phyloP scores from a whole-genome alignment of 1,140 invertebrate genomes.

The Hetaerina americana region DNA sequence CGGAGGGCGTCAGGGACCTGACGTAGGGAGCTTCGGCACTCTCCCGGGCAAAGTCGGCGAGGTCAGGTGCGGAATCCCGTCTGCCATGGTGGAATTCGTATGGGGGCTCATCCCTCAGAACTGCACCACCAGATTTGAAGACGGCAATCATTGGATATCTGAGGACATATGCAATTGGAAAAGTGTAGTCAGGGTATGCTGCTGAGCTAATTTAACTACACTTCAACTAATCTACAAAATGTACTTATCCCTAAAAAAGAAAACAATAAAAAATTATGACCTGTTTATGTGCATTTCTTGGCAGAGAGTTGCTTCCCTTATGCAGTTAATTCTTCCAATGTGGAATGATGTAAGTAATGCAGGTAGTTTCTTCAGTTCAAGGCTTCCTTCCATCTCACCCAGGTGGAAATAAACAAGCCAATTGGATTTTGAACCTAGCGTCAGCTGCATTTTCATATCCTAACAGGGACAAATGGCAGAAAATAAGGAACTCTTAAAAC shows the following conservation, averaged over 20 bases:
- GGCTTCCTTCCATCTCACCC: constrained; percentile 34
- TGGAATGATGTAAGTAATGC: constrained; percentile 41
- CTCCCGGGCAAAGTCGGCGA: constrained; percentile 53
- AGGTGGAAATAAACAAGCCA: constrained; percentile 56
- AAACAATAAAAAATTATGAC: not conserved
- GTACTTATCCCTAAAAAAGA: too few species aligned
- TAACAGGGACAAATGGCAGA: too few species aligned
- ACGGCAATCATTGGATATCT: constrained; percentile 58
- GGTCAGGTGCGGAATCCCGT: constrained; percentile 41
- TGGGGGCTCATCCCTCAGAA: constrained; percentile 21
- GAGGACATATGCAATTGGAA: too few species aligned
- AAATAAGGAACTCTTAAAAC: too few species aligned
- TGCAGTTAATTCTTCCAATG: constrained; percentile 50
- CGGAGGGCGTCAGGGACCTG: constrained; percentile 43
- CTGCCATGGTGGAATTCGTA: constrained; percentile 59
- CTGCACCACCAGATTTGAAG: constrained; percentile 45
- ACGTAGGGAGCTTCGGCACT: constrained; percentile 45
- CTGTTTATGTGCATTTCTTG: constrained; percentile 28
- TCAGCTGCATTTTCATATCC: constrained; percentile 30
- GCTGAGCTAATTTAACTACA: too few species aligned
- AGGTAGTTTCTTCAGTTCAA: constrained; percentile 44
- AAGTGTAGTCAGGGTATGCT: too few species aligned
- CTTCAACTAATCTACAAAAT: too few species aligned
- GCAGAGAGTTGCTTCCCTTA: constrained; percentile 37
- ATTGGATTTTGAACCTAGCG: constrained; percentile 26